Evolutionary conservation across 2,113 vertebrate species (phyloP), one percentile per base, ranked within the genome.

Genomic region (Ochotona princeps): DNA sequence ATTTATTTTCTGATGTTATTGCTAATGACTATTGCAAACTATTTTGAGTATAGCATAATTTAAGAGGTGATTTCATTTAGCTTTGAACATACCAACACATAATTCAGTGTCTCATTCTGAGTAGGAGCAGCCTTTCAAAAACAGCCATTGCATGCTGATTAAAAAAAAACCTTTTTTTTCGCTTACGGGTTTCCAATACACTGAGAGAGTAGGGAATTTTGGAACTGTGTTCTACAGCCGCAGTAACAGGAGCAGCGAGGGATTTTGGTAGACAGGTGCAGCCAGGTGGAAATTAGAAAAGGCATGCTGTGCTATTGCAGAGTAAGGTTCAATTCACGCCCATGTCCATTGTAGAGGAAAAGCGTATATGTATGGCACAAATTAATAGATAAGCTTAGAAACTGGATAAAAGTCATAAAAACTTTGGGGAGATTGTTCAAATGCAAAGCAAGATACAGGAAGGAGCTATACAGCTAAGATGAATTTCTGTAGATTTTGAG

Each of bases 241-340:
- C 26, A 76, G 83, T 92, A 72, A 76, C 14, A 80, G 72, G 32
- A 88, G 60, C 44, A 80, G 70, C 35, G n/a, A 95, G 75, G 32
- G 74, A 15, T 63, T 78, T 0, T 38, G 73, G 87, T 9, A 57
- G 38, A 51, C 93, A 97, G 94, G 88, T 93, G 75, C 54, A 75
- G 20, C 47, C 35, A 79, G 26, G 26, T 44, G 65, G 83, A 82
- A 84, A 93, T 47, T 65, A 86, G 47, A 47, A 61, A 86, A 90
- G 14, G 30, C 94, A 57, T 32, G 79, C 85, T 90, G 92, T 83
- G 92, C 92, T 73, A 30, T 93, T 86, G 7, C 66, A 73, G 90
- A 57, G 54, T 76, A 75, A 79, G 25, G 32, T 92, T 78, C 90
- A 92, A 2, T 90, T 78, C 30, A 30, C 83, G 92, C 18, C 5